Base-by-base conservation (phyloP, 2,113 vertebrate species). In the Ancistrus triradiatus region DNA sequence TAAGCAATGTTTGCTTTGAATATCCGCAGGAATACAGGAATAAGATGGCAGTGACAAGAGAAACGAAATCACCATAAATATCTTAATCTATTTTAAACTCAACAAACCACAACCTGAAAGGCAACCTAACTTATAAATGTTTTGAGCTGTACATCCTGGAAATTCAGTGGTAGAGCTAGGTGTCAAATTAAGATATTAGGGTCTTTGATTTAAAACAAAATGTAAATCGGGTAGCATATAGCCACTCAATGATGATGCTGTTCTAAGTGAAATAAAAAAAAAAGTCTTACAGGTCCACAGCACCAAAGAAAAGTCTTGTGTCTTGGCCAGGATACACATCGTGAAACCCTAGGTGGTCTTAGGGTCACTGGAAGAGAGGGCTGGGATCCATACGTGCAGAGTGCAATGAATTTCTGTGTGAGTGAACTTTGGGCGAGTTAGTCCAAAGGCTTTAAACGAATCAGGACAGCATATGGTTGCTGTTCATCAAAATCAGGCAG, bases 401-500 rank as follows among this genome's bases (percentile, higher is more conserved):
- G 28, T 24, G 65, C 59, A 71, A 75, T 64, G 49, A 46, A 3
- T 14, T 43, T 50, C 59, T 71, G 68, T 75, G 47, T 11, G 21
- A 31, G 18, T 33, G 37, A 44, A 31, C 11, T 18, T 13, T 28
- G 40, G 43, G 27, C 18, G 24, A 22, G 9, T 6, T 40, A 18
- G 50, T 66, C 63, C 44, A 17, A 31, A 47, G 40, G 64, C 43
- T 69, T 52, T 68, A 48, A 56, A 40, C 49, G 42, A 57, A 37
- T 46, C 53, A 38, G 63, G 42, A 60, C 48, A 72, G 60, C 75
- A 77, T 68, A 57, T 69, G 74, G 57, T 62, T 69, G 48, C 47
- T 77, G 60, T 74, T 68, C 65, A 74, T 74, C 62, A 74, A 62
- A 63, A 65, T 72, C 65, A 59, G 46, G 15, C 13, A 42, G 31